Evolutionary conservation across 1,140 invertebrate genomes (phyloP).

Genomic region (Brachionus rubens): DNA sequence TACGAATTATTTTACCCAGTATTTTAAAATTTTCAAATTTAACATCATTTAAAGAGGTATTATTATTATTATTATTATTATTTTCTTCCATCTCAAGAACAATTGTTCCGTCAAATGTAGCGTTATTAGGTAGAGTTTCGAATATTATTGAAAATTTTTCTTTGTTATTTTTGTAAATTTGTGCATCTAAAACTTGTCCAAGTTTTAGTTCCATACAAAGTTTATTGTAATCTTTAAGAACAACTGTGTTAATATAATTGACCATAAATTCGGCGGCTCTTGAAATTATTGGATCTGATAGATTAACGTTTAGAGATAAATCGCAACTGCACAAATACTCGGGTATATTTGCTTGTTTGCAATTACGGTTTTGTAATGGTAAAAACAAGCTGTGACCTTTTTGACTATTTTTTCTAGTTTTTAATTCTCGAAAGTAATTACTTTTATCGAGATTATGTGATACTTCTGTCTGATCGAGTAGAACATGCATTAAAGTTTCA

Average conservation of each 20-base stretch:
- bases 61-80: too few relatives aligned
- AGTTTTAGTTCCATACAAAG: conserved; percentile 20
- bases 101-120: conserved; percentile 27
- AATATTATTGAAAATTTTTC: conserved; percentile 16
- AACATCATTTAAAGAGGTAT: background rate
- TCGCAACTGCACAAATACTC: conserved; percentile 19
- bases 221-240: conserved; percentile 12
- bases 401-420: conserved; percentile 10
- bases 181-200: background rate
- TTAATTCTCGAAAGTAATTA: background rate
- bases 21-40: background rate
- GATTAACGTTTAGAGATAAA: background rate
- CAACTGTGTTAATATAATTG: conserved; percentile 18
- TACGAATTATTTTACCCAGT: background rate
- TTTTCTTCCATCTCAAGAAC: background rate
- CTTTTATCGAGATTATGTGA: background rate
- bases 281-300: background rate
- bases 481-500: conserved; percentile 7
- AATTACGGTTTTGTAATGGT: background rate
- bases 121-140: conserved; percentile 35
- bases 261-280: background rate
- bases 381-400: conserved; percentile 26
- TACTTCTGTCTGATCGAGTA: background rate
- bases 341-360: conserved; percentile 9
- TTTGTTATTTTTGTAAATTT: background rate